A percentile compares a stretch with the other conserved stretches of the same genome.
phyloP scores from a whole-genome alignment of 1,140 invertebrate species.

The Sipha flava region DNA sequence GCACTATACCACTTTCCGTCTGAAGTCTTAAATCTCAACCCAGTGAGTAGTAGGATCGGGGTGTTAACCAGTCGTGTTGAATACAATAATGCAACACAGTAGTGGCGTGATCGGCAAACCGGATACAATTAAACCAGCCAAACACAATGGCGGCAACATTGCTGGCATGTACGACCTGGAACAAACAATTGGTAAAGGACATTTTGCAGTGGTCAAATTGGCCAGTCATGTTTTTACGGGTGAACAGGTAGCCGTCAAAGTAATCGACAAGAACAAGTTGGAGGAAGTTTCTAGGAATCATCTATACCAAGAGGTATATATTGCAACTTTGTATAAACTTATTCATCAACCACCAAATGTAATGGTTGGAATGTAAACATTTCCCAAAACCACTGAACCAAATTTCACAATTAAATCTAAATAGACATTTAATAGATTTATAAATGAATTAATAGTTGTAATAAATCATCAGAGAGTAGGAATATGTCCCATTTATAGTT shows the following conservation, averaged over 20 bases:
- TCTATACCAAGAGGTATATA: slow-evolving; percentile 91
- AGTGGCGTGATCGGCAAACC: slow-evolving; percentile 20
- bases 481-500: too few species aligned
- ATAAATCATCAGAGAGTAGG: too few species aligned
- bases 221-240: slow-evolving; percentile 98
- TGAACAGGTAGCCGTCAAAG: slow-evolving; percentile 92
- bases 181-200: slow-evolving; percentile 85
- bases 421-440: too few species aligned
- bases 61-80: neutral
- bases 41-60: too few species aligned
- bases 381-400: too few species aligned
- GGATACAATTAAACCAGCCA: neutral
- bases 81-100: neutral
- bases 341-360: too few species aligned
- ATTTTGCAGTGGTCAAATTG: slow-evolving; percentile 98
- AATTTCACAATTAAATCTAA: too few species aligned
- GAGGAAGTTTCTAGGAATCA: slow-evolving; percentile 94
- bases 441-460: too few species aligned
- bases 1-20: too few species aligned
- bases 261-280: slow-evolving; percentile 97
- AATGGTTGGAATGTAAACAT: too few species aligned
- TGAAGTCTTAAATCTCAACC: too few species aligned
- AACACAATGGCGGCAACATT: slow-evolving; percentile 81
- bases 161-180: slow-evolving; percentile 94
- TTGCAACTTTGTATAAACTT: too few species aligned